phyloP scores from a whole-genome alignment of 1,140 invertebrate genomes.

The Listronotus bonariensis region DNA sequence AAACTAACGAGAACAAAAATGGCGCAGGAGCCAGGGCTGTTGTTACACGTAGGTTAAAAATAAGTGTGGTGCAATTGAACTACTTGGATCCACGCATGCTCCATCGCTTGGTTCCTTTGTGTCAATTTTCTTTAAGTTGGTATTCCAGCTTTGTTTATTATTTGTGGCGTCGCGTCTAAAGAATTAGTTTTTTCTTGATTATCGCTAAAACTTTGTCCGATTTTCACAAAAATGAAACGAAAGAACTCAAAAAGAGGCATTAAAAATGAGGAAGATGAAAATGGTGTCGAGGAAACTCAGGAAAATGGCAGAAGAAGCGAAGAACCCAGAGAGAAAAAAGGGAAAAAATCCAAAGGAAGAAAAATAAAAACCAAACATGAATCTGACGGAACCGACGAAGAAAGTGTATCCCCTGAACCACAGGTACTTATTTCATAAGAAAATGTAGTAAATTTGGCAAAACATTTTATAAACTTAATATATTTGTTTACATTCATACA shows the following conservation, averaged over 20 bases:
- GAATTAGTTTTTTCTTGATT: too few species aligned
- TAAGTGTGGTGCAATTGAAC: too few species aligned
- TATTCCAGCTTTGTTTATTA: too few species aligned
- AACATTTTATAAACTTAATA: background rate
- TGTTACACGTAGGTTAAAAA: too few species aligned
- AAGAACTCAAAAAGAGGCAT: constrained; percentile 17
- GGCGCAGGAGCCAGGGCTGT: constrained; percentile 17
- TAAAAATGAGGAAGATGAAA: constrained; percentile 1
- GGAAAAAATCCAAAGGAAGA: background rate
- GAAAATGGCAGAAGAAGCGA: constrained; percentile 2
- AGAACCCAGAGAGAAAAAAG: constrained; percentile 13
- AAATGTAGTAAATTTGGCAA: background rate
- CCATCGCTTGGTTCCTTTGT: too few species aligned
- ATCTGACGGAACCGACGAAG: background rate
- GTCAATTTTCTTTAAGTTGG: too few species aligned
- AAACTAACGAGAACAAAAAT: constrained; percentile 11
- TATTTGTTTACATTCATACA: too few species aligned
- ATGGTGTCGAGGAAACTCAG: background rate
- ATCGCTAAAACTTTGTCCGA: too few species aligned
- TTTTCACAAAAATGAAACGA: constrained; percentile 18
- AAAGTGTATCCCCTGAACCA: background rate
- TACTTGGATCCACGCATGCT: too few species aligned
- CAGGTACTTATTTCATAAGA: background rate
- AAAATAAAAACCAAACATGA: constrained; percentile 13
- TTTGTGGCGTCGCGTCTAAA: too few species aligned